Conservation (phyloP, 2,113 vertebrate genomes). For the Etheostoma cragini region DNA sequence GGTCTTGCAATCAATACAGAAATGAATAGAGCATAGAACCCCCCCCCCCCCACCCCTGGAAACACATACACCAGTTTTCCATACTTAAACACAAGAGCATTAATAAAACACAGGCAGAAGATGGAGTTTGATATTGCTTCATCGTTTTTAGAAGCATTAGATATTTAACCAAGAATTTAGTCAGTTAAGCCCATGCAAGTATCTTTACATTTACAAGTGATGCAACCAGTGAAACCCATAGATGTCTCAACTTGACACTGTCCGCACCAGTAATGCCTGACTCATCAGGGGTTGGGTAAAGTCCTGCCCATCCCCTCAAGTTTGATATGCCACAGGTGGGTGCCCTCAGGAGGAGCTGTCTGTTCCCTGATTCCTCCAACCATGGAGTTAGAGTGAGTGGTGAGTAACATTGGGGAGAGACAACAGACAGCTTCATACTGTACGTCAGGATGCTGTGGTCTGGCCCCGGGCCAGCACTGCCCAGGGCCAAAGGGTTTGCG, state of each 20-base stretch:
- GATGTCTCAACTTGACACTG: constrained; percentile 67
- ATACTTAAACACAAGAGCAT: background rate
- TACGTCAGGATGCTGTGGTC: constrained; percentile 66
- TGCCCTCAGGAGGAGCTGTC: constrained; percentile 51
- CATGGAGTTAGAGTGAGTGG: constrained; percentile 12
- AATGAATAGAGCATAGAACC: constrained; percentile 16
- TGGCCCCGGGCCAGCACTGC: constrained; percentile 65
- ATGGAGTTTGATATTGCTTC: constrained; percentile 9
- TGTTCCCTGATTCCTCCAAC: constrained; percentile 52
- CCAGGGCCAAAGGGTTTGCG: constrained; percentile 56
- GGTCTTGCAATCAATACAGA: constrained; percentile 13
- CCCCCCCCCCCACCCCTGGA: constrained; percentile 3
- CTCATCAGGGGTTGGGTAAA: constrained; percentile 62
- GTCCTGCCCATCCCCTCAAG: constrained; percentile 35
- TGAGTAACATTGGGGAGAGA: constrained; percentile 67
- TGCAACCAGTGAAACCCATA: constrained; percentile 56
- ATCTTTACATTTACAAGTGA: constrained; percentile 56
- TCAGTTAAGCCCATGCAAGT: constrained; percentile 32
- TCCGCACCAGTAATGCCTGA: constrained; percentile 48
- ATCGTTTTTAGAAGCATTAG: background rate
- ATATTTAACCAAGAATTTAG: constrained; percentile 23
- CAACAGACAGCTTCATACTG: constrained; percentile 42
- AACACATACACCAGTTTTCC: background rate
- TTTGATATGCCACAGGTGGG: constrained; percentile 69
- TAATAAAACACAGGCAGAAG: background rate